phyloP scores from a whole-genome alignment of 2,888 invertebrate genomes.

The Hedychridium roseum region DNA sequence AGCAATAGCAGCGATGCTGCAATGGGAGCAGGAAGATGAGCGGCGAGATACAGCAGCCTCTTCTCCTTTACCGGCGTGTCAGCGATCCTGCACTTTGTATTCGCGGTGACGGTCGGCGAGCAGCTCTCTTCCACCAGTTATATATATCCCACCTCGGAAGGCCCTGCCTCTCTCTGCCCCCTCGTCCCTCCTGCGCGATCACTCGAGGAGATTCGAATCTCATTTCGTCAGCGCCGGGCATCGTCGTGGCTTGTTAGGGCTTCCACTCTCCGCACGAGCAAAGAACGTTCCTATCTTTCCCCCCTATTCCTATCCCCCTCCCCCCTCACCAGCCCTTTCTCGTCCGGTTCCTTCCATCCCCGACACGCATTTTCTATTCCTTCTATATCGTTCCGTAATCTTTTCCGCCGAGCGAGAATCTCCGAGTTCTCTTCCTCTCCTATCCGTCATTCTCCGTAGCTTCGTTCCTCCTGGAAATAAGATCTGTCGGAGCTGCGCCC shows the following conservation, averaged over 20 bases:
- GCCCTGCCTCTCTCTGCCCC: not conserved
- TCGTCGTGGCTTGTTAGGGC: slow-evolving; percentile 31
- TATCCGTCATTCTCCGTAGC: too few species aligned
- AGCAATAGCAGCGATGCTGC: slow-evolving; percentile 39
- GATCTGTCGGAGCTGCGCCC: too few species aligned
- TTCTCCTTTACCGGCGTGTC: slow-evolving; percentile 37
- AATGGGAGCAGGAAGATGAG: slow-evolving; percentile 47
- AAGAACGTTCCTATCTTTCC: slow-evolving; percentile 20
- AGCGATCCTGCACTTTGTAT: slow-evolving; percentile 32
- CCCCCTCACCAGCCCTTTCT: too few species aligned
- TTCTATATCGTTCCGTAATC: too few species aligned
- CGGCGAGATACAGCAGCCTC: slow-evolving; percentile 41
- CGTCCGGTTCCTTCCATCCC: too few species aligned
- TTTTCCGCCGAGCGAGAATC: too few species aligned
- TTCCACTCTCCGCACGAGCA: slow-evolving; percentile 9
- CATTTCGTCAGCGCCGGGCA: slow-evolving; percentile 31
- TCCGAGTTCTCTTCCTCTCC: too few species aligned
- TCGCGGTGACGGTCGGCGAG: slow-evolving; percentile 29
- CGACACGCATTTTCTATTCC: too few species aligned
- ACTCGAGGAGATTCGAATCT: slow-evolving; percentile 36
- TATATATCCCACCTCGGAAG: too few species aligned
- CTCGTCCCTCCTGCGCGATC: slow-evolving; percentile 21
- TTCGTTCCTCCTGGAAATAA: too few species aligned
- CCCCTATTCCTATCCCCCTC: too few species aligned
- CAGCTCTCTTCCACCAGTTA: slow-evolving; percentile 3